phyloP scores from a whole-genome alignment of 2,113 vertebrate species.

The Peromyscus californicus region DNA sequence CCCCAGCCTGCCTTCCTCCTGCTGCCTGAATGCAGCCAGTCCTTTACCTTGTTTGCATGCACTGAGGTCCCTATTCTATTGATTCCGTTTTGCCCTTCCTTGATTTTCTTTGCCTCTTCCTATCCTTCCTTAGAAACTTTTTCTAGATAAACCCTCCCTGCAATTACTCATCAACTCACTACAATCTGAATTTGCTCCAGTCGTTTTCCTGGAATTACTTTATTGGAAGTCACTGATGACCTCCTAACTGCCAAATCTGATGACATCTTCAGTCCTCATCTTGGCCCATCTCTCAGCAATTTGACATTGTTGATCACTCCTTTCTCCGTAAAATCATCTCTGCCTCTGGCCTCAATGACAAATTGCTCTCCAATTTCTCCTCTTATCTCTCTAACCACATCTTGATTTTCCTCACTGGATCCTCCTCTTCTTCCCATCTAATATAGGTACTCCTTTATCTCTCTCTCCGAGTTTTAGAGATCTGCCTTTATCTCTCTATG shows the following conservation, averaged over 20 bases:
- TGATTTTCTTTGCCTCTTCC: conserved; percentile 23
- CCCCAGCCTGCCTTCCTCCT: neutral
- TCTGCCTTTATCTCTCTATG: neutral
- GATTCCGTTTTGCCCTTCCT: conserved; percentile 36
- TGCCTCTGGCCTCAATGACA: conserved; percentile 34
- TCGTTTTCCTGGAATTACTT: conserved; percentile 62
- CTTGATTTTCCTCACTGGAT: conserved; percentile 37
- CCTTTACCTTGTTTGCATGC: neutral
- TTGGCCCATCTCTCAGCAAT: conserved; percentile 4
- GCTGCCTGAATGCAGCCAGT: neutral
- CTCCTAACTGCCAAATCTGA: conserved; percentile 53
- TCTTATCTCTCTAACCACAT: conserved; percentile 14
- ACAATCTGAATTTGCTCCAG: conserved; percentile 58
- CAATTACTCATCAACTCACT: conserved; percentile 58
- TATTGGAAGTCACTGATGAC: conserved; percentile 63
- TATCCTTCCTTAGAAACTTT: conserved; percentile 45
- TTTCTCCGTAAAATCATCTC: conserved; percentile 40
- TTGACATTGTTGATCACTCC: conserved; percentile 6
- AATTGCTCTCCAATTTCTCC: conserved; percentile 50
- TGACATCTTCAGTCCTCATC: conserved; percentile 39
- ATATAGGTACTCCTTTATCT: neutral
- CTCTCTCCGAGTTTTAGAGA: neutral
- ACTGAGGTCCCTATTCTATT: neutral
- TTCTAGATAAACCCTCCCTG: conserved; percentile 62
- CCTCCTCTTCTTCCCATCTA: conserved; percentile 12